Base-by-base conservation (phyloP, 2,888 invertebrate genomes). In the Xanthorhoe spadicearia region DNA sequence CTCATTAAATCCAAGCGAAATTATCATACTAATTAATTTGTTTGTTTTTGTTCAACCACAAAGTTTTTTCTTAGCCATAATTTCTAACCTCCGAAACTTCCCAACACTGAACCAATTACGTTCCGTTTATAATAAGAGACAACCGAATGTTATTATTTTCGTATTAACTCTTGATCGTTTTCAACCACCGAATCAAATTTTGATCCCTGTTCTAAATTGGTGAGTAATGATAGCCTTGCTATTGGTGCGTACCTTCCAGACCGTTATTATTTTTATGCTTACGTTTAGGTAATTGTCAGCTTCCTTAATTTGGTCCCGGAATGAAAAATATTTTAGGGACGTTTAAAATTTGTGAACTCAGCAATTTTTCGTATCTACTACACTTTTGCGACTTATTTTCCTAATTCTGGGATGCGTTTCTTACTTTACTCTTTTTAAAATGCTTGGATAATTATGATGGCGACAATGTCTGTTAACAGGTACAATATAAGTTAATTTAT, bases 81-180 rank as follows among this genome's bases (percentile, higher is more conserved):
- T 48, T 48, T 15, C 19, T 15, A 48, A 64, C 50, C 49, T 60
- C 54, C 13, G 13, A 58, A 60, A 61, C 60, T 62, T 28, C 10
- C 18, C 46, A 64, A 57, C 56, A 55, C 52, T 56, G 17, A 63
- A 48, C 61, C 66, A 82, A 86, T 87, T 84, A 86, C 73, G 76
- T 81, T 80, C 83, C 80, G 73, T 72, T 78, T 74, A 82, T 86
- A 88, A 89, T 88, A 82, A 86, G 82, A 78, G 80, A 83, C 81
- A 86, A 87, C 86, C 85, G 82, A 83, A 85, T 82, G 86, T 86
- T 87, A 90, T 92, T 92, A 92, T 92, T 87, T 90, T 90, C 89
- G 77, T 86, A 91, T 91, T 92, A 92, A 85, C 83, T 85, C 78
- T 77, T 82, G 84, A 90, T 88, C 83, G 87, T 82, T 84, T 81